Evolutionary conservation across 2,113 vertebrate genomes (phyloP).

Genomic region (Pseudorhombus dupliciocellatus): DNA sequence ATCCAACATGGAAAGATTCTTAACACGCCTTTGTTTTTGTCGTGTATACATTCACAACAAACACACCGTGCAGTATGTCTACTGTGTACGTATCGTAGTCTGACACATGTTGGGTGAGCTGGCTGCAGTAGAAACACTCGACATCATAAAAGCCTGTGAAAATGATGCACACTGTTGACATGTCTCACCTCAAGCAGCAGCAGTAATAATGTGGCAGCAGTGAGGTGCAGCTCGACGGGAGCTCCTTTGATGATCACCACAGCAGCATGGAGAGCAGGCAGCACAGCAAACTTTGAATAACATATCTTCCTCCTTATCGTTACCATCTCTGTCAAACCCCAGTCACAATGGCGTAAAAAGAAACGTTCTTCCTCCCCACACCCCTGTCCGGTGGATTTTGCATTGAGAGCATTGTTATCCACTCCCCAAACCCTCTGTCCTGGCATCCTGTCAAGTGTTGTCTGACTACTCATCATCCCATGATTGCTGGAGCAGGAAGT

Average conservation of each 20-base stretch:
- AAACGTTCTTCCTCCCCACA: slow-evolving; percentile 1
- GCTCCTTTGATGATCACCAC: slow-evolving; percentile 48
- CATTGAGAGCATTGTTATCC: slow-evolving; percentile 19
- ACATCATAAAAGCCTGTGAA: slow-evolving; percentile 12
- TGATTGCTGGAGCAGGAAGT: slow-evolving; percentile 84
- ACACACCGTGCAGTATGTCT: not conserved
- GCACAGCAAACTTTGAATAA: slow-evolving; percentile 43
- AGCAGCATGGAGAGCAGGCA: slow-evolving; percentile 52
- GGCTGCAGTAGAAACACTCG: not conserved
- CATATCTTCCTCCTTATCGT: slow-evolving; percentile 4
- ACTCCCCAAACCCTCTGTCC: slow-evolving; percentile 16
- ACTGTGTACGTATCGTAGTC: not conserved
- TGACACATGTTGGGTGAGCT: not conserved
- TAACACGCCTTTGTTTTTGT: not conserved
- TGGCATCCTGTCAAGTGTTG: slow-evolving; percentile 9
- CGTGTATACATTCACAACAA: not conserved
- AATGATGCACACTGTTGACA: slow-evolving; percentile 35
- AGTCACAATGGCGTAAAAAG: slow-evolving; percentile 33
- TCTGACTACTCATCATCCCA: slow-evolving; percentile 81
- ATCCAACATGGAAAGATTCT: slow-evolving; percentile 5
- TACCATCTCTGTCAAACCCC: slow-evolving; percentile 8
- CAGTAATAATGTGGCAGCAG: slow-evolving; percentile 62
- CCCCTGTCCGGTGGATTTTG: slow-evolving; percentile 19
- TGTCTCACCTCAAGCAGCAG: slow-evolving; percentile 55
- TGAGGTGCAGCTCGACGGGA: slow-evolving; percentile 45